Evolutionary conservation across 2,797 vertebrate species (phyloP), one percentile per base, ranked within the genome.

Genomic region (Hirundo rustica): DNA sequence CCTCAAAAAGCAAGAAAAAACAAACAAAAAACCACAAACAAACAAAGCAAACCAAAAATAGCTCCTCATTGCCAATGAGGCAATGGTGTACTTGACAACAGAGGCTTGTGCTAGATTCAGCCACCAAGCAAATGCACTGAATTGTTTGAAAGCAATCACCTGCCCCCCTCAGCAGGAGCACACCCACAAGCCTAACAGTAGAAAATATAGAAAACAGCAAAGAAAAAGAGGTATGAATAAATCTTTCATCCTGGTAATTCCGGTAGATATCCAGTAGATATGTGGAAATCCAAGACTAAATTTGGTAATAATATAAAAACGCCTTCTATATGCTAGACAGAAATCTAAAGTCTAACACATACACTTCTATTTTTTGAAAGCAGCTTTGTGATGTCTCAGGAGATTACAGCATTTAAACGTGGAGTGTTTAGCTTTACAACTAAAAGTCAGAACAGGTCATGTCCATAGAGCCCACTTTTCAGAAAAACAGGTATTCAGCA

Each of bases 401-500:
- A 89, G 80, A 51, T n/a, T 64, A 71, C 36, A 79, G 30, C 57
- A 89, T 64, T 92, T 75, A 82, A 80, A 67, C 3, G 8, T 82
- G 54, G 44, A 57, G 78, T 9, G 36, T 71, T 88, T 86, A 93
- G 40, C 36, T 95, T 93, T 86, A 82, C 68, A 95, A 74, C 60
- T 67, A 18, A 34, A 67, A 92, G 78, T 73, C 84, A 92, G 71
- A 90, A 60, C 32, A 55, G 71, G 78, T 76, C 81, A 16, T 6
- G n/a, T 54, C 84, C 34, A 47, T 3, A 80, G 89, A 81, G 79
- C 29, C 58, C 55, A 83, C 51, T 70, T 90, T 88, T 86, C 73
- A 86, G 58, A 64, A 91, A 92, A 93, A 62, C 8, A 81, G n/a
- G 44, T 70, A 85, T 91, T 95, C 73, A 78, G 53, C 70, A 67